Evolutionary conservation across 2,113 vertebrate species (phyloP), one percentile per base, ranked within the genome.

Genomic region (Mobula birostris): DNA sequence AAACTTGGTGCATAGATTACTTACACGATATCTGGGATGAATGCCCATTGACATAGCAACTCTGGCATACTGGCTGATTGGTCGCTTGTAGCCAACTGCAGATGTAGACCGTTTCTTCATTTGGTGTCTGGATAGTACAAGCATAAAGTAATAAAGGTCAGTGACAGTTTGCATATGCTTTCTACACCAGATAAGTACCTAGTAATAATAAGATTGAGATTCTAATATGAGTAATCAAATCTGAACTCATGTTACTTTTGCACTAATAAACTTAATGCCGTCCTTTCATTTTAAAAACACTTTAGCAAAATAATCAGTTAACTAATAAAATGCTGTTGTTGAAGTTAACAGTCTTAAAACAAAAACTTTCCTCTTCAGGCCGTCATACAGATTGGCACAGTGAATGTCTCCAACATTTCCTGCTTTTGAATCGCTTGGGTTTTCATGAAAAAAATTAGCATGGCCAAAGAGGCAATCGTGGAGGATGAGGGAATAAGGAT

Each of bases 1-100:
- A 94, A 40, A 68, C 63, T 79, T 61, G 79, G 5, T 80, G 19
- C 56, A 94, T 27, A 78, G 61, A 94, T 82, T 94, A 95, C 97
- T 95, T 95, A 99, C 98, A 97, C 98, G 96, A 95, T 99, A 99
- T 96, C 98, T 97, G 7, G 96, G 97, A 24, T 98, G 98, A 77
- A 97, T 96, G 6, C 98, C 98, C 94, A 98, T 97, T 94, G 98
- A 97, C 95, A 99, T 98, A 96, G 98, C 98, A 95, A 98, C 98
- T 36, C 98, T 97, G 94, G 98, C 98, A 36, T 98, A 98, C 14
- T 99, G 98, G 96, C 98, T 99, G 95, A 98, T 98, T 58, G 98
- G 98, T 94, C 98, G 97, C 96, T 99, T 99, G 96, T 98, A 98
- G 94, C 98, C 98, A 94, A 98, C 98, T 0, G 98, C 98, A 0